Evolutionary conservation across 2,113 vertebrate species (phyloP), one percentile per base, ranked within the genome.

Genomic region (Bettongia penicillata): DNA sequence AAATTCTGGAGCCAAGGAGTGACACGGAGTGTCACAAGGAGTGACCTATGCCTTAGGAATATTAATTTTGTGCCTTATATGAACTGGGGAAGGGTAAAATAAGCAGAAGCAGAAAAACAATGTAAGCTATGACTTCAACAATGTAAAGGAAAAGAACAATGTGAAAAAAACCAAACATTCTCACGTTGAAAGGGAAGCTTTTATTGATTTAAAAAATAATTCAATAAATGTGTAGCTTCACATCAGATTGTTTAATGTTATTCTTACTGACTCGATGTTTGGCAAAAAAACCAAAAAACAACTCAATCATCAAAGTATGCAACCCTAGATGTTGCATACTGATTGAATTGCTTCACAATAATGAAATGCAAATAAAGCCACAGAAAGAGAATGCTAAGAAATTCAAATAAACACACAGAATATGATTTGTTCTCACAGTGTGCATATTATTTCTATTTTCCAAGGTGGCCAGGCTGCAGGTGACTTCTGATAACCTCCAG

Each of bases 351-450:
- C n/a, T 96, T 96, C 91, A 89, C 95, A 92, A 94, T 96, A 95
- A 95, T 94, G 93, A 94, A 96, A 93, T 93, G 89, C 61, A 94
- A 97, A 95, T 94, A 93, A 93, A 95, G n/a, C 0, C 43, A 93
- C 77, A 96, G 91, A 93, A 97, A 97, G 89, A 53, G 92, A 94
- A 93, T 92, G 96, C 91, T 91, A 92, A 91, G 95, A 95, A 97
- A 96, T 91, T 43, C 95, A 97, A 94, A 97, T 96, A 97, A 97
- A 95, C 51, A 96, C 23, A 16, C 91, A 93, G 77, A 84, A 92
- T 93, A 53, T n/a, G 52, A 91, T 90, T 97, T 51, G 48, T 97
- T 93, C 93, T 94, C 89, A 95, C 89, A 84, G 92, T 95, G 52
- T 95, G 52, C 94, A 68, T 51, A 94, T 89, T 11, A 47, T 53